Evolutionary conservation across 1,140 invertebrate genomes (phyloP).

Genomic region (Heliconius nattereri): DNA sequence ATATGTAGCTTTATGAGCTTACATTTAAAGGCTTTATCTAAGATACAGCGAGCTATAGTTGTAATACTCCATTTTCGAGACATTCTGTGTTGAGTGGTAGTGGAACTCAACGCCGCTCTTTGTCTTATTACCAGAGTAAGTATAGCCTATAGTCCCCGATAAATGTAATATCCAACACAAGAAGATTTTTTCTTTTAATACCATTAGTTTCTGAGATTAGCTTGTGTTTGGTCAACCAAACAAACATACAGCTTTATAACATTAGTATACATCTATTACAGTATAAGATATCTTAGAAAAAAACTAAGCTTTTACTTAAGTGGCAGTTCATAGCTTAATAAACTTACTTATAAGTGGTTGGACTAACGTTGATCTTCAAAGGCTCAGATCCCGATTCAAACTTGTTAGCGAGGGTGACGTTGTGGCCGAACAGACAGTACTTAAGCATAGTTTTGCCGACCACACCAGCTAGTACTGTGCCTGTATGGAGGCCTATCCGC

Average conservation of each 20-base stretch:
- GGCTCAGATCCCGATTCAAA: conserved; percentile 96
- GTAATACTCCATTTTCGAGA: background rate
- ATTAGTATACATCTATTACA: no score
- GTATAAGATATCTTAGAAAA: background rate
- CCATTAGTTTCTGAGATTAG: no score
- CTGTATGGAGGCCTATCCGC: conserved; percentile 96
- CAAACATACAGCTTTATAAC: no score
- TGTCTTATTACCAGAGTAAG: background rate
- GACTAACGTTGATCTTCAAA: conserved; percentile 94
- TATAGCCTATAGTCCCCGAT: no score
- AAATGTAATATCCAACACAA: no score
- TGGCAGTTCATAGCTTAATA: background rate
- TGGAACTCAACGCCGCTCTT: background rate
- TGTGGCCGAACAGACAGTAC: conserved; percentile 95
- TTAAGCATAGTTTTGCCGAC: conserved; percentile 95
- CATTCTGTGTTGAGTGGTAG: background rate
- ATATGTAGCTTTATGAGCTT: no score
- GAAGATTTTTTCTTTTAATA: no score
- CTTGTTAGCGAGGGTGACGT: conserved; percentile 96
- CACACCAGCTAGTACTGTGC: conserved; percentile 92
- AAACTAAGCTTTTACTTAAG: background rate
- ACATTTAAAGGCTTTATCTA: no score
- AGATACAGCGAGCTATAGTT: no score
- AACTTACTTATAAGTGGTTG: conserved; percentile 93
- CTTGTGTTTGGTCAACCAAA: no score